Evolutionary conservation across 2,888 invertebrate genomes (phyloP).

Genomic region (Operophtera brumata): DNA sequence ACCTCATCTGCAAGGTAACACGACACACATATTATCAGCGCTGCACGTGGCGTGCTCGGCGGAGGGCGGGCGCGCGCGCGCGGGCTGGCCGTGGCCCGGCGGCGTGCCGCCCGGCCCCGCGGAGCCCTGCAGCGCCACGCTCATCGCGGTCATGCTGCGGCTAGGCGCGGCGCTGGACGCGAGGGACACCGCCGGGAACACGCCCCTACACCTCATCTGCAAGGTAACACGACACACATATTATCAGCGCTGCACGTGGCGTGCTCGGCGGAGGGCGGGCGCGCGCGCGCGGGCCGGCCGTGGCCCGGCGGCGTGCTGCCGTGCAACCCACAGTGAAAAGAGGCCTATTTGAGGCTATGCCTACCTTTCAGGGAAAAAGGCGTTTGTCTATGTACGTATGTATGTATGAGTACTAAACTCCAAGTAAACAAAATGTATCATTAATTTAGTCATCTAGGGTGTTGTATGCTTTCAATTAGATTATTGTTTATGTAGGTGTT

Average conservation of each 20-base stretch:
- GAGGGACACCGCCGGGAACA: constrained; percentile 91
- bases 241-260: too few species aligned
- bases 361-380: too few species aligned
- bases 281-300: constrained; percentile 78
- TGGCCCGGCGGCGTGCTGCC: constrained; percentile 87
- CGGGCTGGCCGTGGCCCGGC: constrained; percentile 86
- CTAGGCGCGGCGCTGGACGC: constrained; percentile 92
- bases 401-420: too few species aligned
- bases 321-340: constrained; percentile 74
- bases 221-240: constrained; percentile 66
- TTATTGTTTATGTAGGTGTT: too few species aligned
- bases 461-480: too few species aligned
- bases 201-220: constrained; percentile 92
- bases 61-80: constrained; percentile 34
- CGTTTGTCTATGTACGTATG: too few species aligned
- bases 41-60: too few species aligned
- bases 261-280: too few species aligned
- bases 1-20: constrained; percentile 87
- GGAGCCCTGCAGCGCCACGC: constrained; percentile 61
- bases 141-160: constrained; percentile 86
- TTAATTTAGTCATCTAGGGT: too few species aligned
- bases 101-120: constrained; percentile 82
- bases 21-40: too few species aligned
- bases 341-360: too few species aligned
- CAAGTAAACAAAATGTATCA: too few species aligned